Evolutionary conservation across 2,113 vertebrate genomes (phyloP), one percentile per base, ranked within the genome.

Genomic region (Pimephales promelas): DNA sequence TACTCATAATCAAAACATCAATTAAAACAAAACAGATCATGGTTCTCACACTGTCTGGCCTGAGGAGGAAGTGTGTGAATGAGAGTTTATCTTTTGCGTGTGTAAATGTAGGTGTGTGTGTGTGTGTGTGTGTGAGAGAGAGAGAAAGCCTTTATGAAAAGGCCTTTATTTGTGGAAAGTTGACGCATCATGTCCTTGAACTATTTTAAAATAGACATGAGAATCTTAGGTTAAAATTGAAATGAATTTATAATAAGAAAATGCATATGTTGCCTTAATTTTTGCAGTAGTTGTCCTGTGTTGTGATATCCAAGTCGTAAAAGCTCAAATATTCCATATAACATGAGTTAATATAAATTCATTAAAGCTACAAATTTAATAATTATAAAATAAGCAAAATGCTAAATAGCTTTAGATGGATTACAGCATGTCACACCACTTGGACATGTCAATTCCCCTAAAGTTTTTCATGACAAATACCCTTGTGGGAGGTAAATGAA

Each of bases 11-110:
- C 66, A 43, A 40, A 43, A n/a, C 36, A 3, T 70, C 4, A 70
- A 43, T 43, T 40, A 34, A 34, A 40, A 43, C 36, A 70, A 43
- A 28, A 40, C 18, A 52, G 84, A 61, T 85, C 59, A 57, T 70
- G 66, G 79, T 68, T 57, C 52, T 57, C 52, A 56, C 47, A 40
- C 71, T n/a, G 18, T 36, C 8, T 40, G 28, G 52, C 52, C 31
- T 49, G 28, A 61, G 31, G 73, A 49, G 62, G 49, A 59, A 36
- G 54, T 24, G 34, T 68, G 45, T 47, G 22, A 18, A 62, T 28
- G 54, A 22, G 34, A 34, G 22, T 10, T 70, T 70, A n/a, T 43
- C 10, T 1, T 64, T n/a, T 34, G 52, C 84, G 24, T 88, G 68
- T 57, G 75, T 59, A 77, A 59, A 77, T 24, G 54, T 59, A 40